These are phyloP conservation scores for Eupithecia tripunctaria DNA, from an alignment of 2,888 invertebrate genomes.

Conservation along the genomic window DNA sequence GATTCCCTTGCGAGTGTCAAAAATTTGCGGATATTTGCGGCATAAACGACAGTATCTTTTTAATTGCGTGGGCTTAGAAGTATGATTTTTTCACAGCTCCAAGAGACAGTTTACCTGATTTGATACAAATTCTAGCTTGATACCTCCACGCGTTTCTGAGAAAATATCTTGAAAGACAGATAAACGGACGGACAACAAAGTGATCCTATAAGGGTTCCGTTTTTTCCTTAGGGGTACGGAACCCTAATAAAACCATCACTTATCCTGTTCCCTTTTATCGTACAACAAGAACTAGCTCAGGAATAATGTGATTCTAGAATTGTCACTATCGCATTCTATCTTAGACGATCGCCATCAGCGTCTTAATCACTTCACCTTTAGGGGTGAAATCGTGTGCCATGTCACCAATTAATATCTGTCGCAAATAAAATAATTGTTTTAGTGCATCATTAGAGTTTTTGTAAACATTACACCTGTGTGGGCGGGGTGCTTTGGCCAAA, in stretches of 20 bases:
- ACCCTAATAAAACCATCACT: background rate
- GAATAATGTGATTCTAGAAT: background rate
- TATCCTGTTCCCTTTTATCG: background rate
- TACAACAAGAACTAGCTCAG: background rate
- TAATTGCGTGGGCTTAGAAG: too few relatives aligned
- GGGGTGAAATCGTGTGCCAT: constrained; percentile 1
- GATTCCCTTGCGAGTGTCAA: too few relatives aligned
- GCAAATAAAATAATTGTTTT: constrained; percentile 34
- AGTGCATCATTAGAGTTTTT: constrained; percentile 29
- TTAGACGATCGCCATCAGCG: background rate
- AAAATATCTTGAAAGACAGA: too few relatives aligned
- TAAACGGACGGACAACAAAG: too few relatives aligned
- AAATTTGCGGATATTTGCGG: too few relatives aligned
- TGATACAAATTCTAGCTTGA: too few relatives aligned
- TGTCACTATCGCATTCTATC: background rate
- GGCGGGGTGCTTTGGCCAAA: constrained; percentile 46
- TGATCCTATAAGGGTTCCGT: too few relatives aligned
- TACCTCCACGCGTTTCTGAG: too few relatives aligned
- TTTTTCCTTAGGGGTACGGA: too few relatives aligned
- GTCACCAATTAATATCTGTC: constrained; percentile 19
- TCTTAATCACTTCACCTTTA: constrained; percentile 10
- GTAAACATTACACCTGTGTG: constrained; percentile 26
- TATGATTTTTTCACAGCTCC: too few relatives aligned
- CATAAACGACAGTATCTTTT: too few relatives aligned
- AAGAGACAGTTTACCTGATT: too few relatives aligned